Evolutionary conservation across 2,797 vertebrate species (phyloP).

Genomic region (Crocodylus rhombifer): DNA sequence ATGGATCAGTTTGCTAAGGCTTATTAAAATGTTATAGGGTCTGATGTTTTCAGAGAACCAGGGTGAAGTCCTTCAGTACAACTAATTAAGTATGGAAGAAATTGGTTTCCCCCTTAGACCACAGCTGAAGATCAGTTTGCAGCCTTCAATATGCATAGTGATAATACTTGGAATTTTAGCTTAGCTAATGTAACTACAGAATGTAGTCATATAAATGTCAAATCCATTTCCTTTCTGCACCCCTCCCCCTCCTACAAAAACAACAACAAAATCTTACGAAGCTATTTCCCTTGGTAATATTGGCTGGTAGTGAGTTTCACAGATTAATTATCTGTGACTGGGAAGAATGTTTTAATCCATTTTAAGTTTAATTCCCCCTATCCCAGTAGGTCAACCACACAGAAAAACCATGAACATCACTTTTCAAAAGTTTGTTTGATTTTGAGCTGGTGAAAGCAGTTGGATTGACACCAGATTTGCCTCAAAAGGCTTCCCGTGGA

Average conservation of each 20-base stretch:
- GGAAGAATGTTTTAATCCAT: slow-evolving; percentile 40
- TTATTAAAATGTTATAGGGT: background rate
- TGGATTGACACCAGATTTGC: background rate
- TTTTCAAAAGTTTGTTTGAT: slow-evolving; percentile 36
- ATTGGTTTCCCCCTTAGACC: accelerated
- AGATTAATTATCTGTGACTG: slow-evolving; percentile 35
- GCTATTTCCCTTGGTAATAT: background rate
- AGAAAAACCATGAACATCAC: background rate
- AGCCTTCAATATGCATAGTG: background rate
- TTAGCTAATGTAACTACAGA: background rate
- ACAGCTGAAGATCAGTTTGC: background rate
- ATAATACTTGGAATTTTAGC: background rate
- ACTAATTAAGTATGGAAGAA: background rate
- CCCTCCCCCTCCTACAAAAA: accelerated
- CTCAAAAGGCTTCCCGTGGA: background rate
- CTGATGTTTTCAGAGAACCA: background rate
- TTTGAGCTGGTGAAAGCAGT: background rate
- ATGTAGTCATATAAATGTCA: accelerated
- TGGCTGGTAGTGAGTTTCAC: background rate
- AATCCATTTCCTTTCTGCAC: background rate
- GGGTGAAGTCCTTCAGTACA: accelerated
- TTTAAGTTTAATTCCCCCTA: slow-evolving; percentile 41
- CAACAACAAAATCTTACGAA: background rate
- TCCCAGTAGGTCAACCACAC: background rate
- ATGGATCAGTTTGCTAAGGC: background rate